Base-by-base conservation (phyloP, 2,888 invertebrate species). In the Drosophila mimetica region DNA sequence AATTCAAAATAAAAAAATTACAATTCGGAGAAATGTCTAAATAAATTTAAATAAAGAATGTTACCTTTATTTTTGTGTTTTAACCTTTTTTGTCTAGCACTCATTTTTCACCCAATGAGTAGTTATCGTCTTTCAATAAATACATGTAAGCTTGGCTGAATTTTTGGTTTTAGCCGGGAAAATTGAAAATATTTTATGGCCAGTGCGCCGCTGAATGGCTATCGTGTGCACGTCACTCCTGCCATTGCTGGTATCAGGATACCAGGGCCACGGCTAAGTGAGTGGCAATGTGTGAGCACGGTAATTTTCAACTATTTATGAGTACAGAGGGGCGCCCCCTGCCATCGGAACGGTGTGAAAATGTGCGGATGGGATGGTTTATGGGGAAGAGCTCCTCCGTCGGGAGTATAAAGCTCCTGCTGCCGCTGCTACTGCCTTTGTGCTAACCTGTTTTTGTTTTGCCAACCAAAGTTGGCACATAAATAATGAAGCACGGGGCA, bases 291-390 rank as follows among this genome's bases (percentile, higher is more conserved):
- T 76, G 70, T 75, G 71, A 75, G 79, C 64, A 57, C 22, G 69
- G 69, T 67, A 75, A 84, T 84, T 84, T 74, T 71, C 61, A 76
- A 80, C 73, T 71, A 82, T 82, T 86, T 84, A 77, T 77, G 86
- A 86, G 78, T 46, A 50, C 28, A 36, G 60, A 37, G 50, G 22
- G 50, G 22, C 13, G 13, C 41, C 18, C 36, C 46, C 16, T 16
- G 8, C 39, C 46, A 37, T 9, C 44, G 8, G 36, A 22, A 44
- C 28, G 28, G 28, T 22, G 51, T 47, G 61, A 37, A 57, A 54
- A 52, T 61, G 47, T 44, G 18, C 14, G 37, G 30, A 47, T 25
- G 54, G 37, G 30, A 47, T 25, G 54, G 42, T 14, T 9, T 14
- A 11, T n/a, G 42, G 25, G 22, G 22, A 11, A 11, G 16, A 52